Conservation (phyloP, 1,140 invertebrate genomes). For the Rhyzopertha dominica region DNA sequence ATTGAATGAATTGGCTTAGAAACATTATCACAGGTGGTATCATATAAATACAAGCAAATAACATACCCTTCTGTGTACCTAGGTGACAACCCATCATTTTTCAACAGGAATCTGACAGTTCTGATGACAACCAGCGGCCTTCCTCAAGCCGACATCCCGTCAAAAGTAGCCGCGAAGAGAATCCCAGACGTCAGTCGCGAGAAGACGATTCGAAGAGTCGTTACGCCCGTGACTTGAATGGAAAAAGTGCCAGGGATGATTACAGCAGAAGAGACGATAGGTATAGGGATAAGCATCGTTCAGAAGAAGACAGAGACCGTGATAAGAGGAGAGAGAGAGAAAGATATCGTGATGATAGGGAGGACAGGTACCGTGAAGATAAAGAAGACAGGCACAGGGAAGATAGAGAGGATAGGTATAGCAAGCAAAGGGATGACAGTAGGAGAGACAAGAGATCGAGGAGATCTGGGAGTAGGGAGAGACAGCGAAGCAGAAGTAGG, state of each 20-base stretch:
- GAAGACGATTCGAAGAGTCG: background rate
- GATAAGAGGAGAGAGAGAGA: slow-evolving; percentile 20
- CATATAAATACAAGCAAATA: background rate
- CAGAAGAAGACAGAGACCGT: slow-evolving; percentile 21
- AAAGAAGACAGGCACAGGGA: slow-evolving; percentile 1
- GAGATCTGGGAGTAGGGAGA: slow-evolving; percentile 27
- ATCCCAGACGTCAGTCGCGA: background rate
- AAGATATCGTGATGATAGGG: slow-evolving; percentile 19
- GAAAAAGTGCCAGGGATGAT: slow-evolving; percentile 13
- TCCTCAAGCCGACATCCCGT: slow-evolving; percentile 7
- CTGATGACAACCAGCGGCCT: slow-evolving; percentile 7
- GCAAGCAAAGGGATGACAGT: slow-evolving; percentile 13
- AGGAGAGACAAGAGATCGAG: slow-evolving; percentile 16
- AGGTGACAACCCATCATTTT: slow-evolving; percentile 27
- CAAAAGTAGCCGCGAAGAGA: slow-evolving; percentile 11
- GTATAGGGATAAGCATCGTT: slow-evolving; percentile 12
- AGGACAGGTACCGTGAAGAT: slow-evolving; percentile 18
- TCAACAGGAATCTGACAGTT: slow-evolving; percentile 29
- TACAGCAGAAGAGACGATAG: slow-evolving; percentile 17
- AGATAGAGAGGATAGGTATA: slow-evolving; percentile 11
- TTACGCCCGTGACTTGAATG: slow-evolving; percentile 9
- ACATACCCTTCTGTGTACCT: slow-evolving; percentile 1
- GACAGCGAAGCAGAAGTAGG: slow-evolving; percentile 20
- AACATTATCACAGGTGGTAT: background rate
- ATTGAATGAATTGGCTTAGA: no score